Percentiles rank a stretch among this genome's conserved stretches.
phyloP scores from a whole-genome alignment of 2,113 vertebrate species.

The Phalacrocorax pelagicus region DNA sequence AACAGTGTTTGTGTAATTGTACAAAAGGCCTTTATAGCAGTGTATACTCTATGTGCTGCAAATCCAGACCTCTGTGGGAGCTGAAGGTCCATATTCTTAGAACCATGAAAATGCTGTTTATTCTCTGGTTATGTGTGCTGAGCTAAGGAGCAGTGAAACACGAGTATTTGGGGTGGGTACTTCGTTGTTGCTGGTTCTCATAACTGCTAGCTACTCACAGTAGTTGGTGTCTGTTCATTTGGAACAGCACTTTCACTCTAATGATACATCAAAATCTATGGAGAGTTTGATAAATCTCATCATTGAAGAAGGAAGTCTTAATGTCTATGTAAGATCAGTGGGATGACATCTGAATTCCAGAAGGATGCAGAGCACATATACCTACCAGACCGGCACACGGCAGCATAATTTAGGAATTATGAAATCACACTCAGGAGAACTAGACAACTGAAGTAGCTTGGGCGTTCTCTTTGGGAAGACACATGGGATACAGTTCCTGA shows the following conservation, averaged over 20 bases:
- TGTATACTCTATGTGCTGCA: not conserved
- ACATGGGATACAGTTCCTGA: rapidly evolving
- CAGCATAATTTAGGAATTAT: not conserved
- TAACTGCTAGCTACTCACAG: not conserved
- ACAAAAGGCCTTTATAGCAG: not conserved
- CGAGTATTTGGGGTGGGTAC: not conserved
- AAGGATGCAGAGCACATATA: not conserved
- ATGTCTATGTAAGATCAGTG: not conserved
- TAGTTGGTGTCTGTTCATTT: not conserved
- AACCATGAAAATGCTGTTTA: not conserved
- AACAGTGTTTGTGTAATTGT: not conserved
- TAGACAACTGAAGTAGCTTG: not conserved
- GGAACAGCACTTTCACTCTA: not conserved
- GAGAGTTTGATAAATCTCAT: not conserved
- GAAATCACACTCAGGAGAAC: not conserved
- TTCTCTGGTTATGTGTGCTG: not conserved
- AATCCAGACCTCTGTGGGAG: not conserved
- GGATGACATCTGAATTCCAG: not conserved
- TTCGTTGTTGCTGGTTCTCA: not conserved
- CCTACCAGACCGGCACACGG: not conserved
- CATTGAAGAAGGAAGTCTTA: not conserved
- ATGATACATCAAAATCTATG: not conserved
- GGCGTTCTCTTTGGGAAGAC: not conserved
- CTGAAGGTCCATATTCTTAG: not conserved
- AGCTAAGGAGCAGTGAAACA: not conserved